phyloP scores from a whole-genome alignment of 2,888 invertebrate genomes.

The Stenchaetothrips biformis region DNA sequence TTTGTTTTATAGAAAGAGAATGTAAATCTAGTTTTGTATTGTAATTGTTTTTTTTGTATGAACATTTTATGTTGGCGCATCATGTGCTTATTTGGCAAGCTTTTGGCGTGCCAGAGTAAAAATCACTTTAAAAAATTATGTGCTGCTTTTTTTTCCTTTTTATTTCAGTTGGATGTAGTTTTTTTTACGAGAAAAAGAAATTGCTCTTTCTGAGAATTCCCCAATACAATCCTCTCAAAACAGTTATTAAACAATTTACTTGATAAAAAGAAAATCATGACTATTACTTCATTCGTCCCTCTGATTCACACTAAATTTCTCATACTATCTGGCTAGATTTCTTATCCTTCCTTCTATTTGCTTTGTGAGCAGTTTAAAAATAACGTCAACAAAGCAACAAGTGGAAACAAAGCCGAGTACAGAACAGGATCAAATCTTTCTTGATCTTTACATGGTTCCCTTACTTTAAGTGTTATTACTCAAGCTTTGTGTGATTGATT shows the following conservation, averaged over 20 bases:
- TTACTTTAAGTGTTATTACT: too few relatives aligned
- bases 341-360: too few relatives aligned
- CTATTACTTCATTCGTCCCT: background rate
- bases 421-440: too few relatives aligned
- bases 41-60: conserved; percentile 22
- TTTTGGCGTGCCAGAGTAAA: conserved; percentile 13
- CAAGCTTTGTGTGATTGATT: too few relatives aligned
- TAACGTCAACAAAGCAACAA: too few relatives aligned
- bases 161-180: conserved; percentile 11
- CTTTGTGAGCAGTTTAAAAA: too few relatives aligned
- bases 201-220: conserved; percentile 13
- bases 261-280: background rate
- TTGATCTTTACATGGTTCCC: too few relatives aligned
- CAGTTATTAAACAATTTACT: conserved; percentile 19
- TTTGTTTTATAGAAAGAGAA: conserved; percentile 20
- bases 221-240: background rate
- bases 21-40: conserved; percentile 22
- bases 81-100: conserved; percentile 15
- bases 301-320: background rate
- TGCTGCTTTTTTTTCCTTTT: conserved; percentile 15
- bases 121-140: conserved; percentile 18
- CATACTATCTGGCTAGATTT: too few relatives aligned
- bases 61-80: conserved; percentile 20
- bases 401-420: too few relatives aligned
- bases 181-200: conserved; percentile 17